Evolutionary conservation across 2,797 vertebrate species (phyloP), one percentile per base, ranked within the genome.

Genomic region (Gymnothorax javanicus): DNA sequence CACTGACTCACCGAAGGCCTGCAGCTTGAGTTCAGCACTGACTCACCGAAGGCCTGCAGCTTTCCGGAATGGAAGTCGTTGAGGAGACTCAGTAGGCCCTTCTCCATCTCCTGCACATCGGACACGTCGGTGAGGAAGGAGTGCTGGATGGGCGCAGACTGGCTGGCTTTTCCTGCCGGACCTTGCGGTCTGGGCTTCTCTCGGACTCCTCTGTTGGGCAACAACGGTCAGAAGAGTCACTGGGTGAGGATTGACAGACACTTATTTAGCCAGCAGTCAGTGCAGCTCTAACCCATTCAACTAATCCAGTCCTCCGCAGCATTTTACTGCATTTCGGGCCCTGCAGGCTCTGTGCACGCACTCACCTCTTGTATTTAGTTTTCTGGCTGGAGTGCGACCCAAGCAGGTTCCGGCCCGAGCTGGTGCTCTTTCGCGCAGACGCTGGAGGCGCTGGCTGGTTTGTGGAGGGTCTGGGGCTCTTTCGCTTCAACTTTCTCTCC

Each of bases 91-190:
- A 99, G 95, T 62, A 99, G 96, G 15, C 98, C 98, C 12, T 97
- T 98, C 92, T 99, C 98, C 98, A 99, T 99, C 92, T 99, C 98
- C 90, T 99, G 98, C 0, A 99, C 98, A 9, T 99, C 98, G 0
- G 98, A 99, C 1, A 99, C 98, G 9, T 99, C 98, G 0, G 98
- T 99, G 87, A 99, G 97, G 87, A 99, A 99, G 23, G 98, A 98
- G 94, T 99, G 98, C 91, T 99, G 98, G 91, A 95, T 96, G 0
- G 97, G 95, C 1, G 96, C 95, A 1, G 97, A 85, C 89, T 97
- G 97, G 8, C 95, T 91, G 17, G 93, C 94, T 90, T 96, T 97
- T 43, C 94, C 91, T 88, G 96, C 94, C 0, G 92, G 91, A 87
- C 94, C 95, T 13, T 54, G 75, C 1, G 43, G 6, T 20, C 75